Evolutionary conservation across 2,113 vertebrate species (phyloP), one percentile per base, ranked within the genome.

Genomic region (Antechinus flavipes): DNA sequence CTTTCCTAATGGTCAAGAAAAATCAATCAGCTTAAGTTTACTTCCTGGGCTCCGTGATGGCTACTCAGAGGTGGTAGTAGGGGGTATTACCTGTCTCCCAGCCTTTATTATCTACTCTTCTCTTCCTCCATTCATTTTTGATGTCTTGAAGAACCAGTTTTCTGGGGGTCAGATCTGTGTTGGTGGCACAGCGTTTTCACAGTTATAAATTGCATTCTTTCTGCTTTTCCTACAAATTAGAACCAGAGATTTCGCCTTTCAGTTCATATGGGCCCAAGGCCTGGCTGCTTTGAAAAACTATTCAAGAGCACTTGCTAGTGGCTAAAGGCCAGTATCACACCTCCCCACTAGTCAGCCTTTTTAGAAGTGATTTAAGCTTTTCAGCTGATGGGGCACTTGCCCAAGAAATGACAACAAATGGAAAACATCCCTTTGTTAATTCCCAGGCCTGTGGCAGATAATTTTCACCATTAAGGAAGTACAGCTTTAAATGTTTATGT

Each of bases 221-320:
- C 97, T 98, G 96, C 97, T 68, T 94, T 95, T 97, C 96, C 61
- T 58, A 90, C 96, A 97, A 98, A 98, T 98, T 95, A 96, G 97
- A 98, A 97, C 90, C 97, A 97, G 98, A 98, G 95, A 58, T 97
- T 96, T 91, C 92, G 93, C 93, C 92, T 97, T 92, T 30, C 94
- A 30, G 91, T 90, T 98, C 95, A 76, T 84, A 25, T 97, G 93
- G 97, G 94, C 95, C 97, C 97, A 96, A 97, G 94, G 97, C 91
- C 94, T 96, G 84, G 56, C 50, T 93, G 93, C 94, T 96, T 94
- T 93, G 97, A 99, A 99, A 99, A 99, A 98, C 99, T 99, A 98
- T 99, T 99, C 98, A 99, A 99, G 99, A 99, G 99, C 99, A 99
- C 99, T 99, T 99, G 98, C 99, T 99, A 99, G 99, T 98, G 99